These are phyloP conservation scores for Baccha elongata DNA, from an alignment of 2,888 invertebrate species.

Conservation along the genomic window DNA sequence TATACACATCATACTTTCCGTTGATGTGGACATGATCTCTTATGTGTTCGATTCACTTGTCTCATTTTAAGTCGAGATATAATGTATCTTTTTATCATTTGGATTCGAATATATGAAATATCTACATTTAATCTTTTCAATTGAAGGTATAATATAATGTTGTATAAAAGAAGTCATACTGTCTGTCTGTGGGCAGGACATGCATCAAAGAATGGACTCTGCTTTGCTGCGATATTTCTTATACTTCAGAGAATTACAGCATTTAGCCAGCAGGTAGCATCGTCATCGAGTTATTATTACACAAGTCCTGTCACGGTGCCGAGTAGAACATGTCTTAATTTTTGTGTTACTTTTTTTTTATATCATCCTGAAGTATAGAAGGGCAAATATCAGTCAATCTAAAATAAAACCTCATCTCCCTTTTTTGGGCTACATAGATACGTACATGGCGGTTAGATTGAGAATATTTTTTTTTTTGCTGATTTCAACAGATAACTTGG, in stretches of 20 bases:
- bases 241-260: conserved; percentile 42
- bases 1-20: conserved; percentile 46
- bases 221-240: not conserved
- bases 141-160: not conserved
- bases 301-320: conserved; percentile 72
- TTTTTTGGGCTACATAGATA: conserved; percentile 65
- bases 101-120: conserved; percentile 69
- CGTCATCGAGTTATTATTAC: conserved; percentile 71
- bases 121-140: conserved; percentile 65
- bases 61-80: conserved; percentile 71
- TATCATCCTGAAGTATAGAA: conserved; percentile 45
- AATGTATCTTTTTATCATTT: conserved; percentile 72
- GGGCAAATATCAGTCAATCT: conserved; percentile 37
- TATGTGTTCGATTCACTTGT: conserved; percentile 73
- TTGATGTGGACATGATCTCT: conserved; percentile 63
- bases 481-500: conserved; percentile 45
- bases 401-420: conserved; percentile 54
- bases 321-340: conserved; percentile 73
- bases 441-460: conserved; percentile 58
- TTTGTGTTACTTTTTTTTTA: conserved; percentile 60
- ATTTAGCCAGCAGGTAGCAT: conserved; percentile 66
- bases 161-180: conserved; percentile 18
- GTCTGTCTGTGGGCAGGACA: conserved; percentile 6
- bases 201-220: not conserved
- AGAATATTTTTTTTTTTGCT: conserved; percentile 37